Percentiles rank a stretch among this genome's conserved stretches.
phyloP scores from a whole-genome alignment of 23 tunicate genomes.

The Halocynthia roretzi region DNA sequence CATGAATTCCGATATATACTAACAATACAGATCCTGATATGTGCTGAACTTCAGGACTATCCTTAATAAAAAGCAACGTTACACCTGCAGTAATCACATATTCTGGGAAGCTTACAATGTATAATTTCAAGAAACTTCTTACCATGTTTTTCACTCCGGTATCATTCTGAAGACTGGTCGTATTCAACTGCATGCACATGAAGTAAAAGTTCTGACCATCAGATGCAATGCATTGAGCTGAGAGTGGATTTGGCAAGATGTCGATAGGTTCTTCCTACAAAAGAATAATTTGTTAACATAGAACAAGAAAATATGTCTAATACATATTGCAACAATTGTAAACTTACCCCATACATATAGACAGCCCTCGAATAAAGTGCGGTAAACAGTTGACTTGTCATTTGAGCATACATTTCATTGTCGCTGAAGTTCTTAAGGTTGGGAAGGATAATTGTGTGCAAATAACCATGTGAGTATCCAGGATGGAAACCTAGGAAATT shows the following conservation, averaged over 20 bases:
- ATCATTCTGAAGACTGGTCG: constrained; percentile 37
- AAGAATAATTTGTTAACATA: background rate
- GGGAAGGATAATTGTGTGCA: constrained; percentile 9
- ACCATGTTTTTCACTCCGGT: constrained; percentile 86
- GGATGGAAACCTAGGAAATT: background rate
- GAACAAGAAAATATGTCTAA: background rate
- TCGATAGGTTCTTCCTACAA: constrained; percentile 34
- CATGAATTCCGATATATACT: too few species aligned
- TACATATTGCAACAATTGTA: background rate
- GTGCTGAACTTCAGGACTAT: too few species aligned
- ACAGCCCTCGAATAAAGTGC: constrained; percentile 48
- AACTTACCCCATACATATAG: constrained; percentile 45
- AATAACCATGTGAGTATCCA: background rate
- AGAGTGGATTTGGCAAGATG: constrained; percentile 32
- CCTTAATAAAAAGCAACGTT: too few species aligned
- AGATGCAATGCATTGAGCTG: constrained; percentile 60
- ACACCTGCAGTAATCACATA: too few species aligned
- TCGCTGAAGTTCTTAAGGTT: background rate
- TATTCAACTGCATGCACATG: constrained; percentile 84
- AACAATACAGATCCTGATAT: too few species aligned
- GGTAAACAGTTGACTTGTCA: constrained; percentile 29
- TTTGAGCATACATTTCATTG: constrained; percentile 23
- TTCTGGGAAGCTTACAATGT: too few species aligned
- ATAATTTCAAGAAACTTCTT: background rate
- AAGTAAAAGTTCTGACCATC: constrained; percentile 70